A percentile compares a stretch with the other conserved stretches of the same genome.
Evolutionary conservation across 2,797 vertebrate genomes (phyloP).

Genomic region (Sciaenops ocellatus): DNA sequence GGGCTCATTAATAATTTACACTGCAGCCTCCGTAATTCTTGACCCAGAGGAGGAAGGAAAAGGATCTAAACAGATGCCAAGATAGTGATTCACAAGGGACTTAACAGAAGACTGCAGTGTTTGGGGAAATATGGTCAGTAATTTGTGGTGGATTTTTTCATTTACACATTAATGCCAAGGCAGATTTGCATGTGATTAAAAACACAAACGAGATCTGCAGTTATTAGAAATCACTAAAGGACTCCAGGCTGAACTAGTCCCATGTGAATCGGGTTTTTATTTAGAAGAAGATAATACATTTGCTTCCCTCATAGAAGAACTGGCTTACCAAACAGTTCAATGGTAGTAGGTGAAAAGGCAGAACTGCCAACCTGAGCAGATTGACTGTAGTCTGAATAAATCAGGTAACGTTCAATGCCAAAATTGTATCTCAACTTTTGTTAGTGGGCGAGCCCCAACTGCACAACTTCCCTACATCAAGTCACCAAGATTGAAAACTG

Average conservation of each 20-base stretch:
- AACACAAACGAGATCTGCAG: neutral
- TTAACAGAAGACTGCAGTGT: neutral
- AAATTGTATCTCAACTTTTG: conserved; percentile 11
- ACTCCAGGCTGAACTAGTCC: neutral
- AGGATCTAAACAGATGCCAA: conserved; percentile 38
- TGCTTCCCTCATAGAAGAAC: neutral
- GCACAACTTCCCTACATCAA: neutral
- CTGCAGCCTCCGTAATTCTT: conserved; percentile 37
- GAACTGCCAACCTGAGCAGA: neutral
- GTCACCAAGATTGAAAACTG: neutral
- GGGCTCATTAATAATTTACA: conserved; percentile 64
- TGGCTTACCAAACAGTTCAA: neutral
- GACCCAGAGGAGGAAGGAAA: conserved; percentile 38
- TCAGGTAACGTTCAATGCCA: conserved; percentile 2
- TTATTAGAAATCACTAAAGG: conserved; percentile 15
- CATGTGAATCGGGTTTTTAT: neutral
- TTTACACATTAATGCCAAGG: conserved; percentile 9
- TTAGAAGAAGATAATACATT: conserved; percentile 3
- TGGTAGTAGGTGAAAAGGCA: neutral
- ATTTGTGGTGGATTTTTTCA: conserved; percentile 24
- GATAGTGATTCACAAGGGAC: conserved; percentile 25
- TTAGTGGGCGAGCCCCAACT: neutral
- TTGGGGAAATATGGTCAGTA: conserved; percentile 8
- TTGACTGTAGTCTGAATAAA: conserved; percentile 25
- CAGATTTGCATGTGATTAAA: conserved; percentile 19